Evolutionary conservation across 2,888 invertebrate species (phyloP).

Genomic region (Monoplex corrugatus): DNA sequence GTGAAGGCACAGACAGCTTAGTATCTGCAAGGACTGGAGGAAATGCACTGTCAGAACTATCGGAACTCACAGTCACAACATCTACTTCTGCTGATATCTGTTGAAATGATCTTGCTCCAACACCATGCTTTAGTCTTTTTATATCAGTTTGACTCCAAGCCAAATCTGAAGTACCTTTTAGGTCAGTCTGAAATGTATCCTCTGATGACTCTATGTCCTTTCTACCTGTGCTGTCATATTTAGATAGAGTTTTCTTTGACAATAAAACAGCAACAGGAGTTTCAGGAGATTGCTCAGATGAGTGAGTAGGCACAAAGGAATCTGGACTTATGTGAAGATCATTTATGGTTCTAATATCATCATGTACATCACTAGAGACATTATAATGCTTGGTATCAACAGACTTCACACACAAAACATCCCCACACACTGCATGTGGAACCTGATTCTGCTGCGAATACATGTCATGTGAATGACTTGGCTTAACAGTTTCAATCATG

Average conservation of each 20-base stretch:
- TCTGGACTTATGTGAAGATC: slow-evolving; percentile 55
- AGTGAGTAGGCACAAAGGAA: background rate
- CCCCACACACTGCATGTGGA: background rate
- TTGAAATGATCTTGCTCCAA: background rate
- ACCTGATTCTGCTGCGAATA: background rate
- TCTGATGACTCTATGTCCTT: background rate
- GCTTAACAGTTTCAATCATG: background rate
- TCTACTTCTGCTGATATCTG: background rate
- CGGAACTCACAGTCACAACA: background rate
- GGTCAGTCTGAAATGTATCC: background rate
- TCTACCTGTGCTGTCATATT: too few relatives aligned
- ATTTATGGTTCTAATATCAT: slow-evolving; percentile 38
- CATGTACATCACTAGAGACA: background rate
- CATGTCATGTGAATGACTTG: background rate
- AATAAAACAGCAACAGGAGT: background rate
- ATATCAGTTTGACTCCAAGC: background rate
- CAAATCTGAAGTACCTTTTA: background rate
- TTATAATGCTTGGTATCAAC: background rate
- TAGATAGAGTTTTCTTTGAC: too few relatives aligned
- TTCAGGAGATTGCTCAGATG: background rate
- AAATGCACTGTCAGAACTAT: background rate
- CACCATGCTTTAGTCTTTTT: background rate
- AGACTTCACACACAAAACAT: background rate
- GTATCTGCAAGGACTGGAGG: background rate
- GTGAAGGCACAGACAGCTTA: background rate